Evolutionary conservation across 53 echinoderm and acorn worm species (phyloP), one percentile per base, ranked within the genome.

Genomic region (Paracentrotus lividus): DNA sequence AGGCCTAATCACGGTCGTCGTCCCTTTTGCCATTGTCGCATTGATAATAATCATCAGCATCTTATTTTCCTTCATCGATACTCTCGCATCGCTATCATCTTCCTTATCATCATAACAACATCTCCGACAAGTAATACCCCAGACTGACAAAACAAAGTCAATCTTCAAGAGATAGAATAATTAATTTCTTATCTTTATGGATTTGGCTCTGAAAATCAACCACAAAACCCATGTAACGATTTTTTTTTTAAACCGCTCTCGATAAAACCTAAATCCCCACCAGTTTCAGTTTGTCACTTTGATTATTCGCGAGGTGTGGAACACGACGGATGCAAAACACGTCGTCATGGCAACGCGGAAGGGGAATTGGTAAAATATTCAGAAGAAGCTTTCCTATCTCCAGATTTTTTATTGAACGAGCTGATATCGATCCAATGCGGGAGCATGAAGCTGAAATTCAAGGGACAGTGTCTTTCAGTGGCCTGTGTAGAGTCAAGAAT

Each of bases 351-450:
- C 26, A 26, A 45, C 81, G 81, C 44, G 81, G 47, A 47, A 81
- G 81, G 49, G 81, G 81, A 81, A 81, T n/a, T 45, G 81, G 81
- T 81, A 27, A 45, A 81, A 81, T 81, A 81, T 81, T 81, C 47
- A 45, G 47, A 24, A 72, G n/a, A n/a, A 21, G 9, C 47, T 44
- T 81, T 81, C 27, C 47, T 47, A 49, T 49, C 81, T 81, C 13
- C 47, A 81, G 81, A 81, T 81, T 81, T 81, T 32, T 20, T 81
- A 81, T 81, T 47, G 81, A 81, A n/a, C 14, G 81, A 24, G 49
- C 6, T 81, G 81, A 3, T 81, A 81, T 81, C 49, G 81, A 81
- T 47, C 81, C 27, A 47, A 24, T 45, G 81, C 47, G 26, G n/a
- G 44, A 26, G 49, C 24, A 29, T 81, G 21, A 44, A 78, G 42